Base-by-base conservation (phyloP, 2,888 invertebrate genomes). In the Synergus itoensis region DNA sequence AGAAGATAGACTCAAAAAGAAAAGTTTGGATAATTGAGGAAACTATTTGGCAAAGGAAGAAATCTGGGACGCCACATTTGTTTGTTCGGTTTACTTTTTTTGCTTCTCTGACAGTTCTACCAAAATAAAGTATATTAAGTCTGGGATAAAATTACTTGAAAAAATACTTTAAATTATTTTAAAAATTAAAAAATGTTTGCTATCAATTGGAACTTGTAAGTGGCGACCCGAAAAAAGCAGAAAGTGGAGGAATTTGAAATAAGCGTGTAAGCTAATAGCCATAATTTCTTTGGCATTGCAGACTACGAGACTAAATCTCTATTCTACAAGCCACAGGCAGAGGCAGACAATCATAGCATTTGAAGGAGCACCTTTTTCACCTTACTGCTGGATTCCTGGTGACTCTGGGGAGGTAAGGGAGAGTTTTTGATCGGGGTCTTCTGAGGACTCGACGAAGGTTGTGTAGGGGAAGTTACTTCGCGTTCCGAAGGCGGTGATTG, bases 331-430 rank as follows among this genome's bases (percentile, higher is more conserved):
- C 83, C 76, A 43, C 73, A 79, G 82, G 80, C 79, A 80, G 80
- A 76, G 78, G 78, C 73, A 53, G 63, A 80, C 63, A 65, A 80
- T 28, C 45, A 79, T 69, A 80, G 77, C 79, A 82, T 81, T 83
- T 84, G 83, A 86, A 87, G 88, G 88, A 87, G 92, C 92, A 92
- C 92, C 92, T 92, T 92, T 92, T 92, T 92, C 90, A 91, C 91
- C 90, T 92, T 92, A 89, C 90, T 89, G 90, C 89, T 89, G 88
- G 92, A 89, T 87, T 92, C 92, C 92, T 92, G 91, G 88, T 91
- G 91, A 87, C 92, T 92, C 87, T 90, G 90, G 84, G 92, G 91
- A 88, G 92, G 91, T 87, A 91, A 88, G 87, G 92, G 91, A 85
- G 92, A 92, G 84, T 91, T 91, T 91, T 92, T 92, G 80, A 88